phyloP scores from a whole-genome alignment of 1,140 invertebrate genomes.

The Delia radicum region DNA sequence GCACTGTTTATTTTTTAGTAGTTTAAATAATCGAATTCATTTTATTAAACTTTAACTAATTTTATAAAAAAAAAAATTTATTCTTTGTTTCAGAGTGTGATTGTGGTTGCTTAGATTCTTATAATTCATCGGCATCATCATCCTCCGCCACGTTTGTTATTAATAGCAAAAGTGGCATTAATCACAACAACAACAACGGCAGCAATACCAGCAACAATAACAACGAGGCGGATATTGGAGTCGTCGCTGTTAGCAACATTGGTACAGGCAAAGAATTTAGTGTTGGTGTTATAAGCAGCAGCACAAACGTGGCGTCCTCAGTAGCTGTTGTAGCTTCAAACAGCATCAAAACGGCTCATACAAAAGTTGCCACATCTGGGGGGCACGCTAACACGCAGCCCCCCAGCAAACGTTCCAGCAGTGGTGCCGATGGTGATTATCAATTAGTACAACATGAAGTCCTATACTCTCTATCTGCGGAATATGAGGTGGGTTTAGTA shows the following conservation, averaged over 20 bases:
- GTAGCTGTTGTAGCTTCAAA: slow-evolving; percentile 28
- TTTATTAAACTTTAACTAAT: slow-evolving; percentile 5
- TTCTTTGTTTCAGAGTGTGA: slow-evolving; percentile 43
- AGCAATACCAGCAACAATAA: background rate
- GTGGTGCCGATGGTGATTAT: slow-evolving; percentile 92
- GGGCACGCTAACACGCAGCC: slow-evolving; percentile 55
- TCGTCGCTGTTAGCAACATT: background rate
- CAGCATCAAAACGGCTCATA: slow-evolving; percentile 55
- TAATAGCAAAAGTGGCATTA: background rate
- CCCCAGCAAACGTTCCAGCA: slow-evolving; percentile 63
- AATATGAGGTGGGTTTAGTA: slow-evolving; percentile 71
- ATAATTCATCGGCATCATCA: slow-evolving; percentile 29
- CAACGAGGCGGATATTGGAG: background rate
- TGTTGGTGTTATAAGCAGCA: slow-evolving; percentile 26
- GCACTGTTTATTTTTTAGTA: background rate
- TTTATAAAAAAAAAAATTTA: too few relatives aligned
- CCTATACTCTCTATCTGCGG: slow-evolving; percentile 87
- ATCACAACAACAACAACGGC: background rate
- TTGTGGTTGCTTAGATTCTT: slow-evolving; percentile 53
- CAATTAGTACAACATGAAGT: slow-evolving; percentile 98
- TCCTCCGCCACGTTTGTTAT: slow-evolving; percentile 1
- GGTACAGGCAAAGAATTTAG: slow-evolving; percentile 13
- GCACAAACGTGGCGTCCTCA: slow-evolving; percentile 13
- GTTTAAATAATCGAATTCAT: too few relatives aligned
- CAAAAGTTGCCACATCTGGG: slow-evolving; percentile 56